Evolutionary conservation across 2,113 vertebrate species (phyloP), one percentile per base, ranked within the genome.

Genomic region (Uria lomvia): DNA sequence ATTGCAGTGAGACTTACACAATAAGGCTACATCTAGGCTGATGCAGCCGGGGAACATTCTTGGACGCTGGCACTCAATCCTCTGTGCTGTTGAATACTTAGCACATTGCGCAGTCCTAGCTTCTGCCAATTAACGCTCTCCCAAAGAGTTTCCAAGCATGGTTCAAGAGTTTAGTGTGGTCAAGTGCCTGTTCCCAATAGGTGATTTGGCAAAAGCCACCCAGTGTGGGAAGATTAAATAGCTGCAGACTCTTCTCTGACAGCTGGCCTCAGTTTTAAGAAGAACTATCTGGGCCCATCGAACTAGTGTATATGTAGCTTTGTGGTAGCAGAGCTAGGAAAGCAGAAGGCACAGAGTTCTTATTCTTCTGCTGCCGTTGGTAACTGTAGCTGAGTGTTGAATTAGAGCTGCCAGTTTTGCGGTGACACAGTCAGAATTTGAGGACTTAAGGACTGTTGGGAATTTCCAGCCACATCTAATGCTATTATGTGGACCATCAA

Each of bases 11-110:
- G 52, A 82, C 86, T 94, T 91, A 12, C 52, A 78, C 62, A 91
- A n/a, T 89, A 65, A 68, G 80, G 47, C 86, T 88, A 27, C 79
- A 32, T 90, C 27, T 34, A 40, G 88, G 50, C 91, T 84, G 47
- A 42, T 95, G 94, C 80, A 85, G 93, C 91, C 89, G 67, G 89
- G 73, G 80, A 90, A 85, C 96, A 87, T 96, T 96, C 89, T 86
- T 81, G 93, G 84, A 78, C 77, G 13, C 86, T 87, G 83, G 76
- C 93, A 89, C 42, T 32, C 4, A 2, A 20, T 84, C 36, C 43
- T 65, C 42, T 9, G 7, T 52, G 84, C 93, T 91, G n/a, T 19
- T 71, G 73, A 89, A 78, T 87, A 42, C 81, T 91, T 56, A 75
- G 66, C 34, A n/a, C 80, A 5, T 87, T 49, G 68, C 15, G 3